A percentile compares a stretch with the other conserved stretches of the same genome.
phyloP scores from a whole-genome alignment of 2,888 invertebrate species.

The Coelinius sp. region DNA sequence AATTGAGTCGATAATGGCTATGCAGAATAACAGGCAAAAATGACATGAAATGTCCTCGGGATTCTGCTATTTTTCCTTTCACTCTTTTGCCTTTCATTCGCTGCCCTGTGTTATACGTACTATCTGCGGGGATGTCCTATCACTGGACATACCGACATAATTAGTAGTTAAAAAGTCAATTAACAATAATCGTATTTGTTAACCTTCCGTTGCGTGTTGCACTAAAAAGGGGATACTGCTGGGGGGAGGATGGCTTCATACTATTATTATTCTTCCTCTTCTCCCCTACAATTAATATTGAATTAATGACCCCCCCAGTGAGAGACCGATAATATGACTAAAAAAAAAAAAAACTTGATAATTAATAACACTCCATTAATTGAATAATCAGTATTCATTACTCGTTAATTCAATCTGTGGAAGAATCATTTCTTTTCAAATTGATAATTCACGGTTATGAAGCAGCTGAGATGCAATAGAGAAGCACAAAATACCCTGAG shows the following conservation, averaged over 20 bases:
- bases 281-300: slow-evolving; percentile 19
- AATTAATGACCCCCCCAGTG: neutral
- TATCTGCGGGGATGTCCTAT: slow-evolving; percentile 35
- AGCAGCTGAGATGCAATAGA: neutral
- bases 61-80: slow-evolving; percentile 24
- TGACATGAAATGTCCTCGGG: slow-evolving; percentile 23
- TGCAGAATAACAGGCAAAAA: slow-evolving; percentile 7
- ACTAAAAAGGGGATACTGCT: neutral
- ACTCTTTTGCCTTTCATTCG: neutral
- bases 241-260: neutral
- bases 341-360: slow-evolving; percentile 15
- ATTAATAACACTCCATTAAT: neutral
- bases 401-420: neutral
- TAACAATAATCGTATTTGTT: slow-evolving; percentile 62
- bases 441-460: neutral
- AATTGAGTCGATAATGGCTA: neutral
- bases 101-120: neutral
- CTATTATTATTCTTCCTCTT: slow-evolving; percentile 6
- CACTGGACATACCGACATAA: slow-evolving; percentile 56
- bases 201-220: slow-evolving; percentile 48
- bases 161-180: slow-evolving; percentile 64
- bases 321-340: neutral
- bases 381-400: neutral
- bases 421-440: neutral
- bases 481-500: neutral